Evolutionary conservation across 1,140 invertebrate species (phyloP).

Genomic region (Heliconius congener): DNA sequence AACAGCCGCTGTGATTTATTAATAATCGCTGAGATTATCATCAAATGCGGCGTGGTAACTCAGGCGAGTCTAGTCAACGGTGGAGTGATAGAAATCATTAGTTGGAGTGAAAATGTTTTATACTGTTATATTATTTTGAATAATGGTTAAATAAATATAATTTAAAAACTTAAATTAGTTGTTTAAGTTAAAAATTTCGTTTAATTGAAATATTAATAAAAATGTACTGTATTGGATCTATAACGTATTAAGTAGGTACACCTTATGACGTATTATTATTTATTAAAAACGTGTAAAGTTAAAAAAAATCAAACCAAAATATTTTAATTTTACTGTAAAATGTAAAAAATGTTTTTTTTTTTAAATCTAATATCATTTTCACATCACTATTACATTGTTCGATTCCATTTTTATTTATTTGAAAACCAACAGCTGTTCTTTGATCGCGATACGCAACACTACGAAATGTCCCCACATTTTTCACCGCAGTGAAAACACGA

Average conservation of each 20-base stretch:
- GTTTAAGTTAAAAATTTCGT: background rate
- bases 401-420: constrained; percentile 77
- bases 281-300: too few species aligned
- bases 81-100: constrained; percentile 11
- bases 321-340: background rate
- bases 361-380: background rate
- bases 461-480: constrained; percentile 69
- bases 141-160: background rate
- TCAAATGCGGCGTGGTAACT: constrained; percentile 37
- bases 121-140: background rate
- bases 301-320: background rate
- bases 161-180: background rate
- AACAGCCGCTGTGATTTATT: constrained; percentile 61
- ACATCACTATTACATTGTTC: constrained; percentile 57
- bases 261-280: too few species aligned
- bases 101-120: background rate
- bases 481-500: constrained; percentile 60
- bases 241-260: too few species aligned
- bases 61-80: background rate
- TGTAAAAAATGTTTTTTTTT: background rate
- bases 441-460: constrained; percentile 70
- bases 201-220: background rate
- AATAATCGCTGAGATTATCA: constrained; percentile 61
- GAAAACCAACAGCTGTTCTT: constrained; percentile 70
- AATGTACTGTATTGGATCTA: too few species aligned